These are phyloP conservation scores for Vulpes lagopus DNA, from an alignment of 2,113 vertebrate genomes.

Conservation along the genomic window DNA sequence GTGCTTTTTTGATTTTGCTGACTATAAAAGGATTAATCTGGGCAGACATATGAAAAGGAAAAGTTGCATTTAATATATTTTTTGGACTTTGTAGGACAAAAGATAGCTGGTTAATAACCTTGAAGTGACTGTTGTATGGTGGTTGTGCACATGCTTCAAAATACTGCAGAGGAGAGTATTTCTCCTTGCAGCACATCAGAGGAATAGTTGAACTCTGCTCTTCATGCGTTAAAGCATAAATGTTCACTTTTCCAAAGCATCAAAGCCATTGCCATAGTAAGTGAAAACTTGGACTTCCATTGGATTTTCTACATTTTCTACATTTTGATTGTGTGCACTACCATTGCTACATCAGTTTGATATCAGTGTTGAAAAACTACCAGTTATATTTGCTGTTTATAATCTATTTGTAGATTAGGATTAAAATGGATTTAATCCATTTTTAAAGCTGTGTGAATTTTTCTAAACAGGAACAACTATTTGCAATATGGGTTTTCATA, in stretches of 20 bases:
- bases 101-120: slow-evolving; percentile 82
- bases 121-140: slow-evolving; percentile 78
- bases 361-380: slow-evolving; percentile 84
- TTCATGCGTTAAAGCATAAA: slow-evolving; percentile 57
- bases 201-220: slow-evolving; percentile 52
- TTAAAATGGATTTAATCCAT: slow-evolving; percentile 88
- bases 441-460: slow-evolving; percentile 87
- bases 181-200: slow-evolving; percentile 70
- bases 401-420: slow-evolving; percentile 88
- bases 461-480: slow-evolving; percentile 86
- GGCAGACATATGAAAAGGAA: slow-evolving; percentile 86
- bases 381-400: slow-evolving; percentile 87
- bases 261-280: slow-evolving; percentile 79
- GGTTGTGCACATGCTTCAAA: slow-evolving; percentile 81
- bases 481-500: slow-evolving; percentile 85
- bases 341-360: slow-evolving; percentile 81
- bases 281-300: slow-evolving; percentile 83
- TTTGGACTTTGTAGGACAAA: slow-evolving; percentile 81
- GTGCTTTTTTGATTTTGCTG: slow-evolving; percentile 77
- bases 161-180: slow-evolving; percentile 70
- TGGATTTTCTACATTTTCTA: slow-evolving; percentile 62
- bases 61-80: slow-evolving; percentile 86
- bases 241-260: slow-evolving; percentile 64
- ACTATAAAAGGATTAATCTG: slow-evolving; percentile 85
- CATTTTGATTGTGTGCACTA: slow-evolving; percentile 80